These are phyloP conservation scores for Isotomurus palustris DNA, from an alignment of 2,888 invertebrate genomes.

Conservation along the genomic window DNA sequence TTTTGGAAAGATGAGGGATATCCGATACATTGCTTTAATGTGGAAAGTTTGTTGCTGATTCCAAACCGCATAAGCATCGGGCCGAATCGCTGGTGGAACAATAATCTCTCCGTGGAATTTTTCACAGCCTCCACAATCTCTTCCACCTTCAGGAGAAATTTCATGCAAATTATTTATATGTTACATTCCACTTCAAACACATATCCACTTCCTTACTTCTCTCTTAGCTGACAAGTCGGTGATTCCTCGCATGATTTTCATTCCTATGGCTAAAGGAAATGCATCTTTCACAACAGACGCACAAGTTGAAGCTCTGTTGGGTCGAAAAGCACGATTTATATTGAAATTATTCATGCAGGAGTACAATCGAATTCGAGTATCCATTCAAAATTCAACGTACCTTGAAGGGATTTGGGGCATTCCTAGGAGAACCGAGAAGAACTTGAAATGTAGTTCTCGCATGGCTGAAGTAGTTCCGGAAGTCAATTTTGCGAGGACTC, in stretches of 20 bases:
- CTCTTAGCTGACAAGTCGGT: slow-evolving; percentile 25
- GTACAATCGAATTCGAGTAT: background rate
- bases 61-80: slow-evolving; percentile 22
- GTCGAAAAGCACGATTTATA: background rate
- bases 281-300: slow-evolving; percentile 30
- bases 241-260: slow-evolving; percentile 24
- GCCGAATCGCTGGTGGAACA: slow-evolving; percentile 18
- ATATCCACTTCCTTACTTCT: slow-evolving; percentile 20
- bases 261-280: slow-evolving; percentile 28
- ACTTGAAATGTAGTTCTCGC: slow-evolving; percentile 24
- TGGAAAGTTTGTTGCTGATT: slow-evolving; percentile 20
- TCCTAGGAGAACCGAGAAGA: slow-evolving; percentile 26
- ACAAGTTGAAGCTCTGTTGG: slow-evolving; percentile 25
- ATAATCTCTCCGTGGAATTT: slow-evolving; percentile 21
- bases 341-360: background rate
- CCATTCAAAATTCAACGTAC: no score
- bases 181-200: no score
- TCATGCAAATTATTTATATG: background rate
- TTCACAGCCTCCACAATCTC: slow-evolving; percentile 22
- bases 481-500: slow-evolving; percentile 27
- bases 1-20: slow-evolving; percentile 26
- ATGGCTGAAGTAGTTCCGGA: slow-evolving; percentile 26
- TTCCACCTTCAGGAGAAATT: slow-evolving; percentile 16
- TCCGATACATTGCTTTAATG: slow-evolving; percentile 31
- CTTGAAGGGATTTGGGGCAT: slow-evolving; percentile 16